Evolutionary conservation across 2,113 vertebrate species (phyloP).

Genomic region (Prionailurus viverrinus): DNA sequence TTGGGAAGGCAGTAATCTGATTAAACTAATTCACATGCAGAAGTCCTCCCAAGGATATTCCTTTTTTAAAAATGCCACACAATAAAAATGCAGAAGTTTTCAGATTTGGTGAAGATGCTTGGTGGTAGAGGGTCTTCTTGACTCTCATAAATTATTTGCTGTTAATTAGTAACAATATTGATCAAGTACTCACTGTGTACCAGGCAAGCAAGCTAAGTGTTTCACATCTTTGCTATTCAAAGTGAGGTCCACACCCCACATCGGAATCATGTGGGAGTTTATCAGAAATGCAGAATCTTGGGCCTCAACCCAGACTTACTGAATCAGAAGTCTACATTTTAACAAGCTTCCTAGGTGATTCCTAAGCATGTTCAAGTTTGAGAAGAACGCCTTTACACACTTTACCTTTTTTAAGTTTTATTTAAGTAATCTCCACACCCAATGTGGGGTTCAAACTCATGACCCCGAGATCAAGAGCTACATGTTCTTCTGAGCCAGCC

Average conservation of each 20-base stretch:
- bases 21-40: background rate
- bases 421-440: too few species aligned
- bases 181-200: background rate
- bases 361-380: background rate
- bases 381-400: background rate
- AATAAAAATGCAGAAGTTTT: background rate
- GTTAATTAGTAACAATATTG: background rate
- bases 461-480: too few species aligned
- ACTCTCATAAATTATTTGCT: background rate
- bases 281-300: slow-evolving; percentile 28
- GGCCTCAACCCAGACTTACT: background rate
- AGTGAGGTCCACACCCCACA: background rate
- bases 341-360: background rate
- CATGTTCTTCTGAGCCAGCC: too few species aligned
- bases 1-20: background rate
- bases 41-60: background rate
- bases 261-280: background rate
- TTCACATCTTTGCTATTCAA: slow-evolving; percentile 18
- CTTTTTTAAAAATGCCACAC: slow-evolving; percentile 33
- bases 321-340: slow-evolving; percentile 16
- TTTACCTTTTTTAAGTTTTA: background rate
- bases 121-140: background rate
- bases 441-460: too few species aligned
- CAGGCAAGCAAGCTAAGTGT: background rate
- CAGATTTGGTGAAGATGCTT: background rate